Percentiles rank a stretch among this genome's conserved stretches.
Evolutionary conservation across 2,113 vertebrate species (phyloP).

Genomic region (Coturnix japonica): DNA sequence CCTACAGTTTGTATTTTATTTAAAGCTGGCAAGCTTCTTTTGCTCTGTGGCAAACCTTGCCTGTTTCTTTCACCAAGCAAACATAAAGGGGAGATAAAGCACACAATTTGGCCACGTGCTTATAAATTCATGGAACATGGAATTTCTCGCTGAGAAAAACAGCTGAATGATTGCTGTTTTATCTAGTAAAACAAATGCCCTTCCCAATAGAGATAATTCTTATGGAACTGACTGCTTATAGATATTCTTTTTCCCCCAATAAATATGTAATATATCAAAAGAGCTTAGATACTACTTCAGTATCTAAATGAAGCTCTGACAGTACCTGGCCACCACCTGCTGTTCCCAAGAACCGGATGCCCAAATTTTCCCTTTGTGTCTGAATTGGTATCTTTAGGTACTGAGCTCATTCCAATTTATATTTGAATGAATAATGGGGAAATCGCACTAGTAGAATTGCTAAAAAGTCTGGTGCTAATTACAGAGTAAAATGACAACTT

Average conservation of each 20-base stretch:
- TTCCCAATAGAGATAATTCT: constrained; percentile 47
- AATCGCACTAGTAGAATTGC: background rate
- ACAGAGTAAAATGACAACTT: background rate
- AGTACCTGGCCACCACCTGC: background rate
- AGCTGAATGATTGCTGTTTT: constrained; percentile 27
- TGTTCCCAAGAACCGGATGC: background rate
- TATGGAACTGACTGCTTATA: background rate
- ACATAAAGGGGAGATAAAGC: background rate
- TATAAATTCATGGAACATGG: background rate
- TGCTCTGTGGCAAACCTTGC: background rate
- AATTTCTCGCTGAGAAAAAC: constrained; percentile 32
- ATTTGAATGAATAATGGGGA: background rate
- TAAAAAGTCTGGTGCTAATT: background rate
- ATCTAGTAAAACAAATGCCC: constrained; percentile 54
- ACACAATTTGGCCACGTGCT: background rate
- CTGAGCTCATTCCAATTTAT: background rate
- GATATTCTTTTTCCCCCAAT: background rate
- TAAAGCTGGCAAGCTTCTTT: background rate
- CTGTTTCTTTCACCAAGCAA: background rate
- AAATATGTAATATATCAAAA: constrained; percentile 5
- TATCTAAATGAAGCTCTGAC: background rate
- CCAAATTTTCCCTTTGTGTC: background rate
- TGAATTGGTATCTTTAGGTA: background rate
- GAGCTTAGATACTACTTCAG: background rate
- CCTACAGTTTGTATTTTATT: background rate